Percentiles rank a stretch among this genome's conserved stretches.
These are phyloP conservation scores for Tragelaphus buxtoni DNA, from an alignment of 2,113 vertebrate species.

Conservation along the genomic window DNA sequence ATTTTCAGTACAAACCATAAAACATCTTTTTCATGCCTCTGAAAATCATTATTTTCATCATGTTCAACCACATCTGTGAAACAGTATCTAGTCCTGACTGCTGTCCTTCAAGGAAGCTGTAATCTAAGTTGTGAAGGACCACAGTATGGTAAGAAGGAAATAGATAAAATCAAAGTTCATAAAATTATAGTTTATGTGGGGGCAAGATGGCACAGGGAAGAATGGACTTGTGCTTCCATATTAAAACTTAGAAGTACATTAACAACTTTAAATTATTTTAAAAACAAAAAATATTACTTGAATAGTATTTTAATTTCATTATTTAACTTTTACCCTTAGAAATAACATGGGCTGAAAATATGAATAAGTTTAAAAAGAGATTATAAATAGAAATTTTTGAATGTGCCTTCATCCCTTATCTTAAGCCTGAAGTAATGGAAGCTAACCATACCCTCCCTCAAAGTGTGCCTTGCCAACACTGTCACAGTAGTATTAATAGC, in stretches of 20 bases:
- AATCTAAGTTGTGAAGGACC: neutral
- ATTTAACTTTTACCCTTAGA: conserved; percentile 6
- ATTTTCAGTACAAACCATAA: neutral
- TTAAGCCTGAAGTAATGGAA: neutral
- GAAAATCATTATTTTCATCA: neutral
- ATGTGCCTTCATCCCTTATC: neutral
- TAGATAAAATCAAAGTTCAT: neutral
- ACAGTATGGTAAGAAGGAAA: neutral
- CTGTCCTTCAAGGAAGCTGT: neutral
- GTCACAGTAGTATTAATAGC: neutral
- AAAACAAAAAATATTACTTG: neutral
- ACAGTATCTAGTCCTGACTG: neutral
- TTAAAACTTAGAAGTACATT: neutral
- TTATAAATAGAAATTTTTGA: neutral
- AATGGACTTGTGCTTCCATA: neutral
- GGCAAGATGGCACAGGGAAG: neutral
- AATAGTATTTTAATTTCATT: neutral
- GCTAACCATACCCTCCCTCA: neutral
- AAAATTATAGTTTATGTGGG: neutral
- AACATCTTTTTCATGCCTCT: neutral
- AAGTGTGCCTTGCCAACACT: neutral
- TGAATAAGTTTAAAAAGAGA: neutral
- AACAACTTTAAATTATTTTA: neutral
- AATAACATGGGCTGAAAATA: neutral
- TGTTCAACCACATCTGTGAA: neutral